phyloP scores from a whole-genome alignment of 2,113 vertebrate genomes.

The Epinephelus lanceolatus region DNA sequence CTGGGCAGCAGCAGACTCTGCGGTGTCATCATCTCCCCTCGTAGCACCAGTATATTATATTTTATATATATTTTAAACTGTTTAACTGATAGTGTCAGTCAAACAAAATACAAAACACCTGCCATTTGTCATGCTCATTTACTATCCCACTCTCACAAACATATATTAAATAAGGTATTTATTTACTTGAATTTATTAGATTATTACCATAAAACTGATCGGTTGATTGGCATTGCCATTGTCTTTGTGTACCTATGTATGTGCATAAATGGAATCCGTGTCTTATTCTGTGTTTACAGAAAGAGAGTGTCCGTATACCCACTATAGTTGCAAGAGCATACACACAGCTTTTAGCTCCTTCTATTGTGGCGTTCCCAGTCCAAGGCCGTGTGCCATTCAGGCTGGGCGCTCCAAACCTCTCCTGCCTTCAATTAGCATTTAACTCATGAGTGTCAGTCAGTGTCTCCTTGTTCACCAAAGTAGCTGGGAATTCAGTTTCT shows the following conservation, averaged over 20 bases:
- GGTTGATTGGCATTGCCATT: neutral
- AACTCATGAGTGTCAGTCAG: slow-evolving; percentile 82
- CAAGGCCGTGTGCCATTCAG: slow-evolving; percentile 80
- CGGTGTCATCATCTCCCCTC: too few relatives aligned
- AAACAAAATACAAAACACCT: neutral
- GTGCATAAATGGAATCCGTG: slow-evolving; percentile 22
- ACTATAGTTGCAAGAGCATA: slow-evolving; percentile 35
- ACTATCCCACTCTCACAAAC: neutral
- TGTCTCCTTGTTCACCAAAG: slow-evolving; percentile 60
- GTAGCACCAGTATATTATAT: too few relatives aligned
- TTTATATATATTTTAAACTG: too few relatives aligned
- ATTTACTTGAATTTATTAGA: neutral
- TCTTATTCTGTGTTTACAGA: slow-evolving; percentile 41
- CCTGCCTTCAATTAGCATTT: slow-evolving; percentile 83
- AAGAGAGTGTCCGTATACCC: slow-evolving; percentile 35
- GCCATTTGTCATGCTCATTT: neutral
- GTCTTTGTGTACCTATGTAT: neutral
- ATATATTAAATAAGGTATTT: neutral
- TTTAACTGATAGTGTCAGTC: too few relatives aligned
- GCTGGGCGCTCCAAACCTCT: slow-evolving; percentile 73
- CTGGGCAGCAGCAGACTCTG: too few relatives aligned
- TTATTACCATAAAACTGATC: neutral
- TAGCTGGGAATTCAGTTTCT: slow-evolving; percentile 65
- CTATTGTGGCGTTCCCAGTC: slow-evolving; percentile 71
- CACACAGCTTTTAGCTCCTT: slow-evolving; percentile 72